Percentiles rank a stretch among this genome's conserved stretches.
phyloP scores from a whole-genome alignment of 2,797 vertebrate species.

The Hydrocynus forskahlii region DNA sequence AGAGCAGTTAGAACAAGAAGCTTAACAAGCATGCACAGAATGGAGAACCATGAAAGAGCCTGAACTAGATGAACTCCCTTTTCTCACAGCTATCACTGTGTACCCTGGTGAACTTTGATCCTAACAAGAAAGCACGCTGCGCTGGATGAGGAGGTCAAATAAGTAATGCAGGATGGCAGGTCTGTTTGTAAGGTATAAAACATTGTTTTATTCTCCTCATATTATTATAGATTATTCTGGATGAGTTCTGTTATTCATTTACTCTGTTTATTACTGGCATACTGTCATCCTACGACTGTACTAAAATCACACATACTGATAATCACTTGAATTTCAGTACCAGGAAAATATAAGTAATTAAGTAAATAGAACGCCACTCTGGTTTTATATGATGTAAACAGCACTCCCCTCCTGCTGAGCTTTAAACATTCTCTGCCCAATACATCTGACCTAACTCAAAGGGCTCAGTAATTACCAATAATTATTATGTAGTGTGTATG shows the following conservation, averaged over 20 bases:
- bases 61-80: slow-evolving; percentile 7
- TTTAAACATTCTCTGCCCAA: neutral
- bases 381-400: neutral
- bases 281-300: neutral
- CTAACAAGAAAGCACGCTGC: neutral
- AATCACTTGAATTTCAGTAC: too few species aligned
- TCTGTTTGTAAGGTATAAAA: neutral
- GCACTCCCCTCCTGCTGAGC: neutral
- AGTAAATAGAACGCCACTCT: neutral
- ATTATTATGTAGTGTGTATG: neutral
- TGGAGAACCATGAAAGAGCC: neutral
- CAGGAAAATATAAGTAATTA: too few species aligned
- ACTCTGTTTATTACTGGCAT: too few species aligned
- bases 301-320: too few species aligned
- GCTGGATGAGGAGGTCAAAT: neutral
- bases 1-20: neutral
- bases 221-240: neutral
- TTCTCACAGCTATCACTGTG: slow-evolving; percentile 6
- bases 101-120: neutral
- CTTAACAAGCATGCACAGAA: neutral
- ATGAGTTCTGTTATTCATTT: too few species aligned
- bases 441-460: neutral
- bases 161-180: neutral
- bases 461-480: neutral
- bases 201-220: neutral